phyloP scores from a whole-genome alignment of 2,888 invertebrate genomes.

The Netelia fuscicornis region DNA sequence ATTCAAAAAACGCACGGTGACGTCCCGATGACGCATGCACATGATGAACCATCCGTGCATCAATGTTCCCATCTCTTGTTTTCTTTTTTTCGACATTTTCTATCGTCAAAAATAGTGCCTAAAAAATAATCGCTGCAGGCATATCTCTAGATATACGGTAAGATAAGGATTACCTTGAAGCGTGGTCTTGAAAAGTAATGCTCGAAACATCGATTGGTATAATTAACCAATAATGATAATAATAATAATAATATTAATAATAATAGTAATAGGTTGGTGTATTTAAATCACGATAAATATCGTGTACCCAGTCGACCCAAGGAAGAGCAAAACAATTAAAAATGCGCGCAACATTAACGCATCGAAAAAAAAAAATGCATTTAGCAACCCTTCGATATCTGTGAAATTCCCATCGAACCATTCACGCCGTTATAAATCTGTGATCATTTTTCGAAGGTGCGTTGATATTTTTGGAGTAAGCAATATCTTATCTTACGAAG shows the following conservation, averaged over 20 bases:
- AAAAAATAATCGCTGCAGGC: neutral
- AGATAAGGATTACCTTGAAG: slow-evolving; percentile 60
- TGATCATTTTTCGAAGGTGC: too few relatives aligned
- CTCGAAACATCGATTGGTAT: slow-evolving; percentile 39
- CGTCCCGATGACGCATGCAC: neutral
- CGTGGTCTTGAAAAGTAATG: slow-evolving; percentile 16
- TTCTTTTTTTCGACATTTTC: neutral
- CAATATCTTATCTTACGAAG: too few relatives aligned
- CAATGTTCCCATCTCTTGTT: neutral
- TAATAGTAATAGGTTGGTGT: slow-evolving; percentile 24
- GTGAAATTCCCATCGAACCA: too few relatives aligned
- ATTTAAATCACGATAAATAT: slow-evolving; percentile 31
- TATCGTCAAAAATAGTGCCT: slow-evolving; percentile 6
- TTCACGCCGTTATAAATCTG: too few relatives aligned
- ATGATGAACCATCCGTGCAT: neutral
- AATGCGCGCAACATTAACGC: too few relatives aligned
- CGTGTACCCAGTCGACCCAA: slow-evolving; percentile 19
- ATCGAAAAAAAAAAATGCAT: too few relatives aligned
- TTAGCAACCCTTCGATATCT: too few relatives aligned
- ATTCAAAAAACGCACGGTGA: slow-evolving; percentile 13
- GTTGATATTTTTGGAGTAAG: too few relatives aligned
- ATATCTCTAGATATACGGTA: slow-evolving; percentile 12
- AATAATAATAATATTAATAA: slow-evolving; percentile 43
- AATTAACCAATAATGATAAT: slow-evolving; percentile 32
- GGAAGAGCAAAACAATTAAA: neutral